A percentile compares a stretch with the other conserved stretches of the same genome.
Evolutionary conservation across 2,797 vertebrate genomes (phyloP).

Genomic region (Muscicapa comitata): DNA sequence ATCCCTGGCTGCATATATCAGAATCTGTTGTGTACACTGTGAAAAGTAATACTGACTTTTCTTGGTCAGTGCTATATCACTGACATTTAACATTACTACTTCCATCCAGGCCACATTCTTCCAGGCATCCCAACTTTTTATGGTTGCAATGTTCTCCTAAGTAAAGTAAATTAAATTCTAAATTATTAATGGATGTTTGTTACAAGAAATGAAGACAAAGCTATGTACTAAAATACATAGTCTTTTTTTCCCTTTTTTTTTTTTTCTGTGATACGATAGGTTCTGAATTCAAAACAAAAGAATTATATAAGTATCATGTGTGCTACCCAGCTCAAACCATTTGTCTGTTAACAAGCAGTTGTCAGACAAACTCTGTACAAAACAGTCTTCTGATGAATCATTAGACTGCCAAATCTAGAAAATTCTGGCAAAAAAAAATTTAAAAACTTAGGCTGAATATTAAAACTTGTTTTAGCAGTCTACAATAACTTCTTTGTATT

Average conservation of each 20-base stretch:
- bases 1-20: neutral
- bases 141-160: neutral
- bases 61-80: neutral
- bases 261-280: neutral
- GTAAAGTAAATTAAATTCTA: neutral
- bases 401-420: neutral
- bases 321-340: neutral
- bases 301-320: neutral
- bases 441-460: neutral
- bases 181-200: neutral
- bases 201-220: neutral
- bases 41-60: neutral
- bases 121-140: neutral
- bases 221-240: neutral
- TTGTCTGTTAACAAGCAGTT: neutral
- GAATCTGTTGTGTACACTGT: neutral
- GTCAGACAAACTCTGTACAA: neutral
- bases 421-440: neutral
- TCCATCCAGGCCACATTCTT: neutral
- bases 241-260: fast-evolving
- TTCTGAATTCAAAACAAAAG: neutral
- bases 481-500: neutral
- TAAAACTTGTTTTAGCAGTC: neutral
- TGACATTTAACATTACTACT: neutral
- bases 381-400: neutral